Conservation (phyloP, 2,888 invertebrate species). For the Chloroclysta siterata region DNA sequence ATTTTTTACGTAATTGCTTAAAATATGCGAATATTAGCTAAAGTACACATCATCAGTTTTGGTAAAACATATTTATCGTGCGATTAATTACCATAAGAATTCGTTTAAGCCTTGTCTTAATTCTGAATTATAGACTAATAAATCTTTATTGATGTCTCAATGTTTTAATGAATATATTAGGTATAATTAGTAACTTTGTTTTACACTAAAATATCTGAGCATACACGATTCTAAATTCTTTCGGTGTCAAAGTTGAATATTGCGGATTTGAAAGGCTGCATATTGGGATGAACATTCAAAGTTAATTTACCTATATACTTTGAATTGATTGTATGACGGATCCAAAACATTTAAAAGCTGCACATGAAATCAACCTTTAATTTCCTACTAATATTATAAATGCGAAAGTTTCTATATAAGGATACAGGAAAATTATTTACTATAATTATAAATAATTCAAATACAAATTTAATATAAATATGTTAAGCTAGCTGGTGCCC, state of each 20-base stretch:
- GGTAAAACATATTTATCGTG: conserved; percentile 22
- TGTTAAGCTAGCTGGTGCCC: too few relatives aligned
- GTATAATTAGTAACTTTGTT: conserved; percentile 40
- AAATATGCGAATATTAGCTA: conserved; percentile 11
- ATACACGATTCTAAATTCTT: conserved; percentile 13
- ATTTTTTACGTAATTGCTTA: background rate
- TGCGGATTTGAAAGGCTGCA: conserved; percentile 11
- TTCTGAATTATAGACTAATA: conserved; percentile 58
- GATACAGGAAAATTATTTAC: too few relatives aligned
- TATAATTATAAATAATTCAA: too few relatives aligned
- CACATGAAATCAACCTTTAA: background rate
- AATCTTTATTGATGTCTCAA: conserved; percentile 61
- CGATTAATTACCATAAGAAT: conserved; percentile 54
- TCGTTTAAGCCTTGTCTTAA: conserved; percentile 53
- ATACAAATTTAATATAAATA: too few relatives aligned
- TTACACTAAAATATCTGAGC: conserved; percentile 11
- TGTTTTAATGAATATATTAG: conserved; percentile 39
- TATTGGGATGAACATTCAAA: background rate
- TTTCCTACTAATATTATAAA: background rate
- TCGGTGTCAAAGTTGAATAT: conserved; percentile 23
- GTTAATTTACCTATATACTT: background rate
- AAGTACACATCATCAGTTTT: conserved; percentile 24
- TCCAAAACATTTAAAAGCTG: background rate
- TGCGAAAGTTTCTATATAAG: too few relatives aligned
- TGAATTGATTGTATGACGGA: background rate